A percentile compares a stretch with the other conserved stretches of the same genome.
phyloP scores from a whole-genome alignment of 1,140 invertebrate species.

The Apis laboriosa region DNA sequence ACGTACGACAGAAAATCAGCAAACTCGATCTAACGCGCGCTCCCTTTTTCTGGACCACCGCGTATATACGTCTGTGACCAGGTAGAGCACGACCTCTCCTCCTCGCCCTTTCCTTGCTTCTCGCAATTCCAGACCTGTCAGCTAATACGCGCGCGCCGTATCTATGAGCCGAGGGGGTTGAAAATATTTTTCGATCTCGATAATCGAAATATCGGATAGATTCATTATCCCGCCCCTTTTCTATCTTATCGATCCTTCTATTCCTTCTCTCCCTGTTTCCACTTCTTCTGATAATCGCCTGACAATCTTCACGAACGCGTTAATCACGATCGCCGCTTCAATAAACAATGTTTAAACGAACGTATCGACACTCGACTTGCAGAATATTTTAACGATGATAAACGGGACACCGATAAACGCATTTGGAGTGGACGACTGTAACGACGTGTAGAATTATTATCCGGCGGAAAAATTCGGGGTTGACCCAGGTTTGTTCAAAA shows the following conservation, averaged over 20 bases:
- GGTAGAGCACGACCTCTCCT: not conserved
- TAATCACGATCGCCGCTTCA: constrained; percentile 10
- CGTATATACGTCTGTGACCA: constrained; percentile 14
- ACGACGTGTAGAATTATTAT: constrained; percentile 10
- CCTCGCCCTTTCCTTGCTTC: not conserved
- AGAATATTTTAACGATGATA: constrained; percentile 45
- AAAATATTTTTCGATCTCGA: constrained; percentile 46
- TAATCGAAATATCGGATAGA: constrained; percentile 35
- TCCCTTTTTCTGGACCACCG: constrained; percentile 43
- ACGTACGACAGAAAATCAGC: constrained; percentile 58
- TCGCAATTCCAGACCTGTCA: constrained; percentile 47
- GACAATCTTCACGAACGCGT: not conserved
- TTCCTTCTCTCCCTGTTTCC: not conserved
- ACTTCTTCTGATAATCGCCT: not conserved
- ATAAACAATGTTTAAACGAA: constrained; percentile 28
- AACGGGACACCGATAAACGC: constrained; percentile 28
- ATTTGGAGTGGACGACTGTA: not conserved
- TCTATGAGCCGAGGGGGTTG: constrained; percentile 6
- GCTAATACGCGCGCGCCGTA: constrained; percentile 27
- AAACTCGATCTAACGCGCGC: constrained; percentile 53
- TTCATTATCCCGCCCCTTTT: constrained; percentile 4
- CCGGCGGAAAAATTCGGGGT: not conserved
- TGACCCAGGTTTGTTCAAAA: not conserved
- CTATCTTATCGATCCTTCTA: not conserved
- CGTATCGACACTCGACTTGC: constrained; percentile 25